Evolutionary conservation across 1,140 invertebrate species (phyloP).

Genomic region (Euura saliciscinereae): DNA sequence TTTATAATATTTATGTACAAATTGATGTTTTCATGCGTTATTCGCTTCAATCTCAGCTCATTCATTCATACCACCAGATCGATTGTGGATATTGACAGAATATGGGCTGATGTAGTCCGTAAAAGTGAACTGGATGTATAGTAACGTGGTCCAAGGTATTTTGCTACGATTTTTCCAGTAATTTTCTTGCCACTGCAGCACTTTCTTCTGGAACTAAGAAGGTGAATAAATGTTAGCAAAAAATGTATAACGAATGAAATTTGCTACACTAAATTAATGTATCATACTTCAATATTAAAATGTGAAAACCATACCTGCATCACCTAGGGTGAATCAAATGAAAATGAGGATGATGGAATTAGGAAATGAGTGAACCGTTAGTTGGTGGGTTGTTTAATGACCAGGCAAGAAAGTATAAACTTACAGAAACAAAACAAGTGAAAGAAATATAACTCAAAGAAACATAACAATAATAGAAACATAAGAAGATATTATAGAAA

Average conservation of each 20-base stretch:
- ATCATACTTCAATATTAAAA: not conserved
- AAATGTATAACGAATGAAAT: not conserved
- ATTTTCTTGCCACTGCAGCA: not conserved
- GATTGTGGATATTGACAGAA: not conserved
- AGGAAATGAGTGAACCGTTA: not conserved
- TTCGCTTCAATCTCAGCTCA: not conserved
- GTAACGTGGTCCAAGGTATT: constrained; percentile 1
- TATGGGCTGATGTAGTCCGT: not conserved
- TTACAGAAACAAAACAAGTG: not conserved
- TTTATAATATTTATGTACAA: not conserved
- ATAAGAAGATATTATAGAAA: not conserved
- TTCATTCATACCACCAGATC: not conserved
- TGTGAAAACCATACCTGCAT: not conserved
- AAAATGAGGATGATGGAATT: not conserved
- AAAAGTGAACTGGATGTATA: not conserved
- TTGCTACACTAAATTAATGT: not conserved
- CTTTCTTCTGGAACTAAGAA: not conserved
- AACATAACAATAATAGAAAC: not conserved
- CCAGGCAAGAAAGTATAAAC: not conserved
- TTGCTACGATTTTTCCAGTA: not conserved
- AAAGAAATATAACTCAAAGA: no score
- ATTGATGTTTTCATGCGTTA: not conserved
- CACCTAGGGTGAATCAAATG: not conserved
- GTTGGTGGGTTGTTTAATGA: not conserved
- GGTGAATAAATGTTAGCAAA: not conserved